Evolutionary conservation across 92 coral and sea anemone species (phyloP).

Genomic region (Chrysogorgia sp.): DNA sequence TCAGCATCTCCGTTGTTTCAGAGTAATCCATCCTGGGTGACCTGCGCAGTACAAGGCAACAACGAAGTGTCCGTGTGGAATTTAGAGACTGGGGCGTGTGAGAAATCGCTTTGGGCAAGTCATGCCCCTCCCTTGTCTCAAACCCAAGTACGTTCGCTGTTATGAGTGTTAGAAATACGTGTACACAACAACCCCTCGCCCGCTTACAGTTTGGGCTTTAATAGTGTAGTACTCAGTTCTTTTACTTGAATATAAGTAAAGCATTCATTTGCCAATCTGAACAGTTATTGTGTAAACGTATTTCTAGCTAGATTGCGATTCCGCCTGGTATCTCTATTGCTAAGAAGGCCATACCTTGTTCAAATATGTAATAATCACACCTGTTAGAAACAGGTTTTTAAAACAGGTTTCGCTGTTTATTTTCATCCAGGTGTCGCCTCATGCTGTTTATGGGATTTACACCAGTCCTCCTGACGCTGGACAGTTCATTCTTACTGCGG

Average conservation of each 20-base stretch:
- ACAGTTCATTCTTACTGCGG: slow-evolving; percentile 95
- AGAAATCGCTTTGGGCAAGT: slow-evolving; percentile 97
- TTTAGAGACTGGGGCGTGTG: slow-evolving; percentile 94
- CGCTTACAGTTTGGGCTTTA: no score
- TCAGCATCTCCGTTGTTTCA: slow-evolving; percentile 93
- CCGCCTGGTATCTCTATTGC: not conserved
- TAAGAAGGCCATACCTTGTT: no score
- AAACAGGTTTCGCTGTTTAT: not conserved
- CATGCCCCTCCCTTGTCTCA: slow-evolving; percentile 98
- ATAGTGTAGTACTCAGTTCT: no score
- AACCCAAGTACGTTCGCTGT: slow-evolving; percentile 73
- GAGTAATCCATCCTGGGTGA: slow-evolving; percentile 86
- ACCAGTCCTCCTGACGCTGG: slow-evolving; percentile 87
- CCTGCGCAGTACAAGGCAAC: slow-evolving; percentile 95
- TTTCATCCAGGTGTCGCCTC: slow-evolving; percentile 79
- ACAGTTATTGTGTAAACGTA: no score
- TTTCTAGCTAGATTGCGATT: not conserved
- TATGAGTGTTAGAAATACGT: no score
- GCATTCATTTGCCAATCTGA: no score
- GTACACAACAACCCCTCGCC: no score
- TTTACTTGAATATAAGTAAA: no score
- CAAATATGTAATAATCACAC: no score
- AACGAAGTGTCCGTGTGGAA: slow-evolving; percentile 99
- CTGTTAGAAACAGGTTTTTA: no score
- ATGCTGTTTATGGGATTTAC: slow-evolving; percentile 90